Evolutionary conservation across 2,797 vertebrate species (phyloP).

Genomic region (Ficedula albicollis): DNA sequence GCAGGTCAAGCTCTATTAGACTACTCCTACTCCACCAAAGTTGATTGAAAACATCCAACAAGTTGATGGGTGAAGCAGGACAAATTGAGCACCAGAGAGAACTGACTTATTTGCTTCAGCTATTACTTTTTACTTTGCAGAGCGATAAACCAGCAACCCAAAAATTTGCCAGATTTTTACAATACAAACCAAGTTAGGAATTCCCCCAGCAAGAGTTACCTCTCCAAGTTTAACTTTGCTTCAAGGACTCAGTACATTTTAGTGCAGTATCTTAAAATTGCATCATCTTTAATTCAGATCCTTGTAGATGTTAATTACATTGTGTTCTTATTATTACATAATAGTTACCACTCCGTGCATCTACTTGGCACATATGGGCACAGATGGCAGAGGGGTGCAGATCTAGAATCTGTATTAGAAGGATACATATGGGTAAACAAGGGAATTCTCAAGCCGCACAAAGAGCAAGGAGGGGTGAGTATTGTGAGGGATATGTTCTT

Average conservation of each 20-base stretch:
- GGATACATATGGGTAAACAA: neutral
- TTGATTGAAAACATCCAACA: neutral
- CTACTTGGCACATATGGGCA: neutral
- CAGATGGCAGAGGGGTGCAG: constrained; percentile 10
- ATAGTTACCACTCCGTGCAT: constrained; percentile 14
- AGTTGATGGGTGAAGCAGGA: neutral
- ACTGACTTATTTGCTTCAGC: neutral
- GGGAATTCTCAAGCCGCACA: constrained; percentile 25
- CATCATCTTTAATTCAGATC: neutral
- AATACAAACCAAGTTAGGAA: neutral
- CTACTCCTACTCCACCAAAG: neutral
- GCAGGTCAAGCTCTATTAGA: neutral
- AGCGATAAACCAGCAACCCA: neutral
- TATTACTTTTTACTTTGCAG: neutral
- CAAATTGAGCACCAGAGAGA: neutral
- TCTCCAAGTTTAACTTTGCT: neutral
- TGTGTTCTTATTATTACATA: constrained; percentile 43
- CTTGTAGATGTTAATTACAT: constrained; percentile 11
- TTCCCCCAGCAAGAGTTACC: neutral
- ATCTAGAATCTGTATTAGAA: neutral
- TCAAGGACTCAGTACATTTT: neutral
- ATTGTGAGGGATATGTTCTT: neutral
- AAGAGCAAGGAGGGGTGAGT: neutral
- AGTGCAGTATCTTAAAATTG: neutral
- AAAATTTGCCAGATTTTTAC: neutral